Conservation (phyloP, 2,797 vertebrate genomes). For the Heterohyrax brucei region DNA sequence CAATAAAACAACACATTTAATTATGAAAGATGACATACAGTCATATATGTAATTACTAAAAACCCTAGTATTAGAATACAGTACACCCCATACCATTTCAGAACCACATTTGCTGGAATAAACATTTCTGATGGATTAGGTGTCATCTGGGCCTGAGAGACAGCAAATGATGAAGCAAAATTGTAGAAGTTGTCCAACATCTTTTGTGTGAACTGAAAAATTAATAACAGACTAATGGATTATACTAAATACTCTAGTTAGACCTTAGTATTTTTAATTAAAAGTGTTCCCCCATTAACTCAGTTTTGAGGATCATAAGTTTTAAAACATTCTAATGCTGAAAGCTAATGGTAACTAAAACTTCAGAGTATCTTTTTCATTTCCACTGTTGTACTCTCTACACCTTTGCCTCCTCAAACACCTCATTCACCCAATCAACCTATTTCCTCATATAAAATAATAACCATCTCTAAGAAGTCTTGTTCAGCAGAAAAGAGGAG, state of each 20-base stretch:
- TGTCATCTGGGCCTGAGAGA: conserved; percentile 97
- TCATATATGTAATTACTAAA: conserved; percentile 42
- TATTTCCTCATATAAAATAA: conserved; percentile 61
- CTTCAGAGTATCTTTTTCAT: conserved; percentile 46
- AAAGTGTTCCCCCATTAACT: not conserved
- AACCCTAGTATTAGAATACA: conserved; percentile 49
- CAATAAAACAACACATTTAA: not conserved
- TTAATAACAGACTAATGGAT: conserved; percentile 70
- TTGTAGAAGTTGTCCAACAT: conserved; percentile 99
- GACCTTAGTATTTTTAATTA: conserved; percentile 47
- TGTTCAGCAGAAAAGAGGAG: conserved; percentile 21
- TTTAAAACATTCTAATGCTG: conserved; percentile 48
- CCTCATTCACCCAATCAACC: conserved; percentile 19
- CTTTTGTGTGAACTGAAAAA: conserved; percentile 96
- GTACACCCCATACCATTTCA: conserved; percentile 93
- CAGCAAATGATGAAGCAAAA: conserved; percentile 96
- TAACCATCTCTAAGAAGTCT: conserved; percentile 31
- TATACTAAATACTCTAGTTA: conserved; percentile 43
- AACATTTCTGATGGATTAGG: conserved; percentile 97
- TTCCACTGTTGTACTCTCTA: not conserved
- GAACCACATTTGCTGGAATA: conserved; percentile 96
- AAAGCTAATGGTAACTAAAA: conserved; percentile 15
- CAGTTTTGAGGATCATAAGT: conserved; percentile 7
- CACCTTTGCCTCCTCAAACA: not conserved
- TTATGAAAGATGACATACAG: conserved; percentile 16